Percentiles rank a stretch among this genome's conserved stretches.
Evolutionary conservation across 1,140 invertebrate genomes (phyloP).

Genomic region (Magallana gigas): DNA sequence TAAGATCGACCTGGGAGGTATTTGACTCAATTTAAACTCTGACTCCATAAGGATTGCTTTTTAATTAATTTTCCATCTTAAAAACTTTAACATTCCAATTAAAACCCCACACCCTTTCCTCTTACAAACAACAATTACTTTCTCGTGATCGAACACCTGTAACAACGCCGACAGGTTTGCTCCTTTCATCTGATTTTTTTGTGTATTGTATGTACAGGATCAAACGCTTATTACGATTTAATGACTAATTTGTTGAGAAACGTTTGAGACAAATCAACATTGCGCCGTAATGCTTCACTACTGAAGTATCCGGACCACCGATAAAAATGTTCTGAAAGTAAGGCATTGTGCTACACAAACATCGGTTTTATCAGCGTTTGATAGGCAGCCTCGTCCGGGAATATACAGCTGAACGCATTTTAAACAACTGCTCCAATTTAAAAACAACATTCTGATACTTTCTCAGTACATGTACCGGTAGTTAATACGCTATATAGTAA

Average conservation of each 20-base stretch:
- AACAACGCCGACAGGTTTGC: neutral
- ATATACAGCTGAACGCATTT: neutral
- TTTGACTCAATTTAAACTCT: too few species aligned
- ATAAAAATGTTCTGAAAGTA: neutral
- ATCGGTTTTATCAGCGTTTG: neutral
- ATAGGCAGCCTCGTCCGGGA: neutral
- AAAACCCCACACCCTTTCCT: neutral
- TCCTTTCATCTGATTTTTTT: neutral
- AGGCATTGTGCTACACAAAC: neutral
- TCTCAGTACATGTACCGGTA: too few species aligned
- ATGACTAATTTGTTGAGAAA: neutral
- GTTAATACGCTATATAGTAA: too few species aligned
- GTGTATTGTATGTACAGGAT: neutral
- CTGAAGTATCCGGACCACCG: constrained; percentile 12
- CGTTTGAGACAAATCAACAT: neutral
- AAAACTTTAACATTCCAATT: too few species aligned
- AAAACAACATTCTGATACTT: too few species aligned
- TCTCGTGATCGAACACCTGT: constrained; percentile 12
- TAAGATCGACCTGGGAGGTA: too few species aligned
- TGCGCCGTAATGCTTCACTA: neutral
- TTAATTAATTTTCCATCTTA: too few species aligned
- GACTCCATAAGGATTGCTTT: too few species aligned
- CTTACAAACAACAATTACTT: neutral
- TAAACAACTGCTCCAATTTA: too few species aligned
- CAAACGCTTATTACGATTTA: neutral